A percentile compares a stretch with the other conserved stretches of the same genome.
Conservation (phyloP, 2,113 vertebrate species). For the Corythaixoides concolor region DNA sequence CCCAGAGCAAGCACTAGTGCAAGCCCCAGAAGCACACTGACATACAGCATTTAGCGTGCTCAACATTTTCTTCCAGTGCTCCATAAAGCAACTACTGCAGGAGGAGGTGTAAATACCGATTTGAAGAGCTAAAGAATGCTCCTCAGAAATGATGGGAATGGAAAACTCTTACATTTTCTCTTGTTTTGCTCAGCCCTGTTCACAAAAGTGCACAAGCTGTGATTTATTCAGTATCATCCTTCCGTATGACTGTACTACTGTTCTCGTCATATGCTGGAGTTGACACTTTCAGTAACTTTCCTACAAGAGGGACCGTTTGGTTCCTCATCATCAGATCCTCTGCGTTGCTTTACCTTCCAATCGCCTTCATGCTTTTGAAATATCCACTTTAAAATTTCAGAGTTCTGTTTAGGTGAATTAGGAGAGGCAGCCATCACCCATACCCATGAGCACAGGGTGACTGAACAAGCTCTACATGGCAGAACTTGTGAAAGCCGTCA, state of each 20-base stretch:
- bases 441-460: rapidly evolving
- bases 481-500: background rate
- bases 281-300: background rate
- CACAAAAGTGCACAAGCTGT: background rate
- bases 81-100: background rate
- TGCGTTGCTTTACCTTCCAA: background rate
- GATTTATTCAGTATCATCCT: background rate
- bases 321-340: background rate
- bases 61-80: background rate
- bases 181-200: background rate
- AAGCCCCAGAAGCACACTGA: background rate
- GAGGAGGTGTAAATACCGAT: background rate
- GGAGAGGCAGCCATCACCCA: background rate
- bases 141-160: background rate
- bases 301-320: background rate
- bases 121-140: background rate
- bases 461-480: background rate
- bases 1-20: background rate
- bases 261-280: background rate
- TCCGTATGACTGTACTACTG: background rate
- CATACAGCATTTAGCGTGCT: background rate
- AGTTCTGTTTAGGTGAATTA: background rate
- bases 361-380: background rate
- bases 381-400: background rate
- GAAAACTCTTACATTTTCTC: background rate